Base-by-base conservation (phyloP, 2,113 vertebrate species). In the Caloenas nicobarica region DNA sequence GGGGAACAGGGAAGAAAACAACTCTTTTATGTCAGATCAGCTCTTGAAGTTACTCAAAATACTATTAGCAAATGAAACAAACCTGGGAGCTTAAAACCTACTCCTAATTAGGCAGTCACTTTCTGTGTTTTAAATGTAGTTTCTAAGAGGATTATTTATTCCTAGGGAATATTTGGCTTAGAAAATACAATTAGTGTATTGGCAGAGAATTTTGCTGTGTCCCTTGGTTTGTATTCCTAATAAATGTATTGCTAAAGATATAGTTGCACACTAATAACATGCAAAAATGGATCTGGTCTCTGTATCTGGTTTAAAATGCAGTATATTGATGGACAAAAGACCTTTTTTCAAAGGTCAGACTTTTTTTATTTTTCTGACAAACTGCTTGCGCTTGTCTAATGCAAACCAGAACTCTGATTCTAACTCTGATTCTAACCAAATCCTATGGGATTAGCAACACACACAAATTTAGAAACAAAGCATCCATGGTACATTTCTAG, bases 31-130 rank as follows among this genome's bases (percentile, higher is more conserved):
- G 61, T 84, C 88, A 93, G 64, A 61, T 46, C 50, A 24, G 62
- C 88, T 82, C 81, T 90, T 93, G 80, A 84, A 87, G 31, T 33
- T 89, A 64, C 80, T 95, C 82, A 76, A 91, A 92, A 82, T 66
- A 57, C 40, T 86, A 76, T 88, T 86, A 92, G 54, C 86, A 70
- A 86, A 81, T 64, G 28, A 76, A 92, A 89, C 86, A 85, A 95
- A 62, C 44, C 23, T 81, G 66, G 69, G n/a, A 83, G 74, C 44
- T 94, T 93, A 90, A 83, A 77, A 85, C 51, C 40, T 22, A 46
- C 72, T 68, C 69, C 46, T 57, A 48, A 31, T 79, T 19, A 62
- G 76, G 34, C 48, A 90, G 50, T 7, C 50, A 26, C 33, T 33
- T 80, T 13, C 62, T 51, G 12, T 14, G 21, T 34, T 69, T 64